A percentile compares a stretch with the other conserved stretches of the same genome.
Conservation (phyloP, 2,113 vertebrate species). For the Macroglossus sobrinus region DNA sequence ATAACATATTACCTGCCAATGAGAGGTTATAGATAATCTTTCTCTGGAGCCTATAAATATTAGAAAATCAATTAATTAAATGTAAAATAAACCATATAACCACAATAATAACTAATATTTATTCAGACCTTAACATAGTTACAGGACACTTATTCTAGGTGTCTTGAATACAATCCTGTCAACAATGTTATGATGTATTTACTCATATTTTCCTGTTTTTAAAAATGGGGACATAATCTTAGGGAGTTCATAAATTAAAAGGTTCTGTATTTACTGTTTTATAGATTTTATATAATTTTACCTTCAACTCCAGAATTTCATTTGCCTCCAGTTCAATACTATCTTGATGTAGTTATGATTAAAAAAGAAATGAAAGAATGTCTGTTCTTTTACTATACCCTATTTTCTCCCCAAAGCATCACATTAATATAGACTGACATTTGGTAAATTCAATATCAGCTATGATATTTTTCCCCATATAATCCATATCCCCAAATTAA, state of each 20-base stretch:
- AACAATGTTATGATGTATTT: neutral
- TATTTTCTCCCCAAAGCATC: neutral
- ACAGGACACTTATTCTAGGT: neutral
- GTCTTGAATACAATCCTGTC: neutral
- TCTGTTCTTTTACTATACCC: neutral
- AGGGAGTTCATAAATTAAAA: neutral
- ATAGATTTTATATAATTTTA: neutral
- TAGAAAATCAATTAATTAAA: neutral
- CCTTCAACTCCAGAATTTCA: neutral
- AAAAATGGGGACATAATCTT: neutral
- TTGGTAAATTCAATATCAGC: neutral
- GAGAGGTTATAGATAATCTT: neutral
- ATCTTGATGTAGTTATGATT: neutral
- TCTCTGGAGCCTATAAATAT: neutral
- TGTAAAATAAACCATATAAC: neutral
- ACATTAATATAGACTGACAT: neutral
- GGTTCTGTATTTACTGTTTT: neutral
- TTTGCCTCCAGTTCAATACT: neutral
- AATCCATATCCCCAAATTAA: neutral
- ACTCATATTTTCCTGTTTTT: neutral
- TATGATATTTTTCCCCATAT: neutral
- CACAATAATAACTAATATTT: neutral
- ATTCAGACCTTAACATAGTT: neutral
- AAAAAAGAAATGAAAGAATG: neutral
- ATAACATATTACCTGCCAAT: neutral